phyloP scores from a whole-genome alignment of 2,113 vertebrate genomes.

The Morphnarchus princeps region DNA sequence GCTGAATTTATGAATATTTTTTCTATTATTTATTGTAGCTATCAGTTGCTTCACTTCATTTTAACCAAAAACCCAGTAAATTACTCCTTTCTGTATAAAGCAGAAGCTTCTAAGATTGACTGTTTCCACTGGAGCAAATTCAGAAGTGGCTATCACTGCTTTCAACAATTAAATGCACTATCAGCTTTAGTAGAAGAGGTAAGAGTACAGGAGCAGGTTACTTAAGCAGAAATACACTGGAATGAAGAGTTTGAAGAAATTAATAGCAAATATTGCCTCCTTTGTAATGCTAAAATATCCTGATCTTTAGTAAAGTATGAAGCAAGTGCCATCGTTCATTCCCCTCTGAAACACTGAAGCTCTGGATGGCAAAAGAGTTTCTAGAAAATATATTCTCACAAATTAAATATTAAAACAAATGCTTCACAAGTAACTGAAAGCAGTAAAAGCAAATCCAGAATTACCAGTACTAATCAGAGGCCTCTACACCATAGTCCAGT shows the following conservation, averaged over 20 bases:
- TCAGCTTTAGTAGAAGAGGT: neutral
- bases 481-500: neutral
- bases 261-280: neutral
- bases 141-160: neutral
- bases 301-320: neutral
- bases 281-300: neutral
- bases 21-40: neutral
- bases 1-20: neutral
- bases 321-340: neutral
- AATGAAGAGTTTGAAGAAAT: neutral
- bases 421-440: neutral
- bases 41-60: neutral
- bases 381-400: neutral
- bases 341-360: neutral
- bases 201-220: neutral
- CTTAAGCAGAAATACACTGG: neutral
- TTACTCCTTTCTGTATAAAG: neutral
- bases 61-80: neutral
- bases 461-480: neutral
- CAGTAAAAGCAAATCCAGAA: neutral
- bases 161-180: neutral
- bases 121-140: neutral
- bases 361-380: neutral
- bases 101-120: neutral
- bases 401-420: neutral